Base-by-base conservation (phyloP, 2,113 vertebrate genomes). In the Nycticebus coucang region DNA sequence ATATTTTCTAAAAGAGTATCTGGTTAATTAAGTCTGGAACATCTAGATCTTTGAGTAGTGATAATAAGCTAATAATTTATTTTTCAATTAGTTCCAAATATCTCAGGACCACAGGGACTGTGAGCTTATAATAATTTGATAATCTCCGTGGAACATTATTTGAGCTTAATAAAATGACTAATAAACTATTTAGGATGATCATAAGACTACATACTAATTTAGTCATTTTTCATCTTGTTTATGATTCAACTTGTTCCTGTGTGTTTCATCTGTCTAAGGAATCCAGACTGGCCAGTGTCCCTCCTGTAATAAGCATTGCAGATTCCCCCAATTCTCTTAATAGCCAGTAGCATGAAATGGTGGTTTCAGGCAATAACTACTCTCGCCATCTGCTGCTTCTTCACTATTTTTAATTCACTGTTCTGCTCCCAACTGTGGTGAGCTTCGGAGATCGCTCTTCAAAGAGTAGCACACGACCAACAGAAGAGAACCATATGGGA, bases 111-210 rank as follows among this genome's bases (percentile, higher is more conserved):
- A 86, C 6, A 83, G 30, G 19, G 41, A 78, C 66, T 79, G 78
- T 90, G 30, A 81, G 81, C 66, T 95, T 69, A 79, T 41, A 88
- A 92, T 66, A 60, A 75, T 91, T 82, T 89, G 78, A 59, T 89
- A 82, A 96, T 92, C 96, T 95, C 97, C 80, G 30, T 1, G 66
- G 95, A 84, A 80, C 71, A 83, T 26, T 89, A 96, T 87, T 53
- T 85, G 69, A 88, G 78, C 41, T 35, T 95, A 97, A 97, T 96
- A 97, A 97, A 97, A 96, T 96, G 93, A 91, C 41, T 93, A 96
- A 94, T 88, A 88, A 93, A 77, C 72, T 64, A 87, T 80, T 94
- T 60, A 86, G 88, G 69, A 86, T 64, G 62, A 96, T 94, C 86
- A 75, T 30, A 64, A 95, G 89, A 91, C 74, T 74, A 74, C 68